Evolutionary conservation across 2,797 vertebrate species (phyloP), one percentile per base, ranked within the genome.

Genomic region (Emydoidea blandingii): DNA sequence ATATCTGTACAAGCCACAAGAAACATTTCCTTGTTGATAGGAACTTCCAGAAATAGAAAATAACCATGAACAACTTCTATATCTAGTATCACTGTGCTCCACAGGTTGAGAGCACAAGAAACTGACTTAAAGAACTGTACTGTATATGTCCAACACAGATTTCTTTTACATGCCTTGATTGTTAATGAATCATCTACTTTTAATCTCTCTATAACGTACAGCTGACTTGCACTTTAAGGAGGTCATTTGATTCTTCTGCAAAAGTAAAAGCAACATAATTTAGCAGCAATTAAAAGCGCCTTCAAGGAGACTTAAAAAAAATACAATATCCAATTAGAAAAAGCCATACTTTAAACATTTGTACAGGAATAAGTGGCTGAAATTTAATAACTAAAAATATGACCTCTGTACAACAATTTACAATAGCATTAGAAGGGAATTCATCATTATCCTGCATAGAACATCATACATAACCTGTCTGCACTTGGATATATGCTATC

Each of bases 391-490:
- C 98, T 98, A 98, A 99, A 99, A 99, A 99, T 98, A 98, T 97
- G 98, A 99, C 98, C 98, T 98, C 99, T 99, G 99, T 99, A 99
- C 99, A 99, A 98, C 98, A 99, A 99, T 99, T 99, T 99, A 99
- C 99, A 99, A 98, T 97, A 98, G 98, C 98, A 98, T 98, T 98
- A 99, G 98, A 99, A 99, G 98, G 98, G 98, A 99, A 98, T 98
- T 98, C 98, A 98, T 98, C 98, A 98, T 99, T 98, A 99, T 99
- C 99, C 99, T 99, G 99, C 99, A 99, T 99, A 99, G 99, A 99
- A 99, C 99, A 98, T 98, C 98, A 98, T 98, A 99, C 98, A 98
- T 96, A 98, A 98, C 98, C 98, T 98, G 98, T 98, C 98, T 99
- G 99, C 99, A 99, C 99, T 99, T 99, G 99, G 99, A 99, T 99